Base-by-base conservation (phyloP, 1,140 invertebrate genomes). In the Conus betulinus region DNA sequence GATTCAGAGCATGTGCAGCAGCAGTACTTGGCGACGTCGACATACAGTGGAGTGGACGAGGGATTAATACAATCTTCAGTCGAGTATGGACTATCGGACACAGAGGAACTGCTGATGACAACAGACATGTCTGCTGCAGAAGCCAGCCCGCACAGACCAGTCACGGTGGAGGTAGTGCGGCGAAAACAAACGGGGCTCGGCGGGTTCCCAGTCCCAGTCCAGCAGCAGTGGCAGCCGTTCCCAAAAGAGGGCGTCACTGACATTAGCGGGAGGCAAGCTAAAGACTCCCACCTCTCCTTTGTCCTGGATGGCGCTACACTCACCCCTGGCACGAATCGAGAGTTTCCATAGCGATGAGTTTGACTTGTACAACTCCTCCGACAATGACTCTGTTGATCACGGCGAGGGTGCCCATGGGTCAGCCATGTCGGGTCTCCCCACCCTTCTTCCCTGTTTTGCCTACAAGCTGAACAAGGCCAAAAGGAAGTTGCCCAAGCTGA, bases 341-440 rank as follows among this genome's bases (percentile, higher is more conserved):
- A 94, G 94, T 89, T 94, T 94, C 87, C 94, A 94, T 88, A 94
- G 94, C 89, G 93, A 94, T 87, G 94, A 94, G 87, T 94, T 94
- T 90, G 94, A 94, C 85, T 89, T 86, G 83, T 92, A 89, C 86
- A 90, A 81, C 23, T 89, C 92, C 25, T 88, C 88, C 53, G 91
- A 93, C 86, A 88, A 90, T 79, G 92, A 93, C 17, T 89, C 87
- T 25, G 87, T 88, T 39, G 92, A 92, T n/a, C 90, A 89, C 55
- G 67, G 84, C 60, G 90, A 91, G 53, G 67, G 67, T 20, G 39
- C 90, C 78, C 88, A 92, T 6, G 89, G 88, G 5, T 93, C 93
- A 78, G 86, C 93, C 57, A 90, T 90, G 82, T 93, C 92, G 85
- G 91, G 89, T 71, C 91, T 91, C 78, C 93, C 93, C 39, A 92